Conservation (phyloP, 2,888 invertebrate species). For the Amblyjoppa proteus region DNA sequence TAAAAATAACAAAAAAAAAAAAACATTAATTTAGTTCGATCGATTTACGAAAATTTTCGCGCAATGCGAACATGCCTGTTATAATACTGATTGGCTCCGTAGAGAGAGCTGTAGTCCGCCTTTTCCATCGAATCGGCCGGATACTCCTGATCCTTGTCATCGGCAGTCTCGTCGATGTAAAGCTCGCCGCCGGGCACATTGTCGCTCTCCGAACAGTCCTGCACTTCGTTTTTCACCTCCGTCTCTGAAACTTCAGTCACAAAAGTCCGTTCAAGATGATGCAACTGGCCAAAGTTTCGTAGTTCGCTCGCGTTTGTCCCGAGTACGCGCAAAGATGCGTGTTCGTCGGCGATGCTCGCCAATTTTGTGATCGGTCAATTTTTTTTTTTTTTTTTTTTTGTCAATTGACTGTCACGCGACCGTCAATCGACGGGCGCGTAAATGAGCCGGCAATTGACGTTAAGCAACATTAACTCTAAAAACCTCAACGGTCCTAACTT, state of each 20-base stretch:
- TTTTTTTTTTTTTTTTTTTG: too few relatives aligned
- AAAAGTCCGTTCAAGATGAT: constrained; percentile 47
- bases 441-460: too few relatives aligned
- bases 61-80: constrained; percentile 76
- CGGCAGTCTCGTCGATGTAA: constrained; percentile 83
- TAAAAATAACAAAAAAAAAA: not conserved
- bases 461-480: too few relatives aligned
- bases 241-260: constrained; percentile 76
- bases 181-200: constrained; percentile 82
- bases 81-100: constrained; percentile 82
- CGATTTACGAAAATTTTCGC: not conserved
- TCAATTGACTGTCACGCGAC: too few relatives aligned
- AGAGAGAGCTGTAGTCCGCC: constrained; percentile 81
- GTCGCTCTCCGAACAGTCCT: constrained; percentile 83
- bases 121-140: constrained; percentile 82
- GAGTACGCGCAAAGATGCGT: too few relatives aligned
- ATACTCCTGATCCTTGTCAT: constrained; percentile 83
- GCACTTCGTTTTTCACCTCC: constrained; percentile 84
- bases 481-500: too few relatives aligned
- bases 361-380: too few relatives aligned
- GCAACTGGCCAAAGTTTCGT: not conserved
- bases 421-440: too few relatives aligned
- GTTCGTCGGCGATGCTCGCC: too few relatives aligned
- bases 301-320: not conserved
- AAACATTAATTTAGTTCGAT: not conserved